Base-by-base conservation (phyloP, 2,797 vertebrate genomes). In the Sciurus carolinensis region DNA sequence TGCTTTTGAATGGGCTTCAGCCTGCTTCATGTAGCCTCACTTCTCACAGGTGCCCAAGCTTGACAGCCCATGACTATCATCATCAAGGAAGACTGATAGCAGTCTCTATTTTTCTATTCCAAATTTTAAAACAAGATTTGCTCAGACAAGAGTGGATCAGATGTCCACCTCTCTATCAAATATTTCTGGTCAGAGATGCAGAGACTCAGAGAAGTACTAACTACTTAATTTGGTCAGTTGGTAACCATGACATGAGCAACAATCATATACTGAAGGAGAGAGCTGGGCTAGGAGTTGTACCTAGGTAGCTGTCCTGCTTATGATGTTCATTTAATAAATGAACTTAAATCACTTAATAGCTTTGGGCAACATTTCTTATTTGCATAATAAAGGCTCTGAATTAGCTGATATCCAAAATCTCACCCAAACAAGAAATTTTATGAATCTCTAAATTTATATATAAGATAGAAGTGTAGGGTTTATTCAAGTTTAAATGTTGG, bases 371-470 rank as follows among this genome's bases (percentile, higher is more conserved):
- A 54, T 80, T 87, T 44, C 66, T 72, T 64, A 54, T 84, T n/a
- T 84, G 14, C 52, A 87, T 87, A 81, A 71, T 39, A 87, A 67
- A 47, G 52, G 13, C 36, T 73, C 82, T 62, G 36, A 50, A 82
- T 91, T 80, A 92, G 18, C 77, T 82, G 26, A 57, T 66, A 73
- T 42, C 44, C 89, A 39, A 91, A 44, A 13, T 73, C 47, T 79
- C 84, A 92, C 39, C 54, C 54, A 92, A 84, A 84, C 28, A 77
- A 71, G 73, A 83, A 39, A 77, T 64, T 66, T 83, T 91, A 28
- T 50, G 14, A 87, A 24, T 11, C 42, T 66, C 57, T 42, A 62
- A 30, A 69, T 71, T 39, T 83, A 33, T 17, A 59, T 33, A 11
- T 42, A 82, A 71, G 18, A 42, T 57, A 72, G 47, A 88, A 89